Conservation (phyloP, 2,797 vertebrate genomes). For the Aldrovandia affinis region DNA sequence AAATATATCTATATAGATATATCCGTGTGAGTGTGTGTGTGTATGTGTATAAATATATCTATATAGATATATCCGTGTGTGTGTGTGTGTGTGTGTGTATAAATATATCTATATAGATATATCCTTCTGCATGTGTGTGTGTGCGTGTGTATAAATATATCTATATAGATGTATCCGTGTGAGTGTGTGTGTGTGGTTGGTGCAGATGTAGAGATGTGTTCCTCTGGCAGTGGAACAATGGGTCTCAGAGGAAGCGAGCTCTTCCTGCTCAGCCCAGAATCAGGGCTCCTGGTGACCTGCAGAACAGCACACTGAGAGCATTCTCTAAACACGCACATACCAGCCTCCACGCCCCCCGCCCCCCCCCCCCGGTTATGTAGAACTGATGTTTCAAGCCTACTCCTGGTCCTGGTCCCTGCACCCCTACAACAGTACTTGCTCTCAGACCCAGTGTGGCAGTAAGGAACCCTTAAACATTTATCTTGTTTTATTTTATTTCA, state of each 20-base stretch:
- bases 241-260: slow-evolving; percentile 48
- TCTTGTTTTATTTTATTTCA: not conserved
- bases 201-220: slow-evolving; percentile 47
- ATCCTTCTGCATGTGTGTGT: no score
- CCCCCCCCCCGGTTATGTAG: not conserved
- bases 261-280: slow-evolving; percentile 44
- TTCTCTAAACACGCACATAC: not conserved
- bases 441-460: not conserved
- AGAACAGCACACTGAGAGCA: not conserved
- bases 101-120: no score
- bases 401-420: not conserved
- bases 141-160: not conserved
- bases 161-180: slow-evolving; percentile 31
- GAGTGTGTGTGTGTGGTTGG: not conserved
- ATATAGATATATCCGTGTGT: slow-evolving; percentile 26
- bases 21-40: slow-evolving; percentile 30
- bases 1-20: no score
- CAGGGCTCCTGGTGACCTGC: not conserved
- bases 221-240: slow-evolving; percentile 48
- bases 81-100: slow-evolving; percentile 15
- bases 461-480: not conserved
- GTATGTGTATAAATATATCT: no score
- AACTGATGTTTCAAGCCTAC: no score
- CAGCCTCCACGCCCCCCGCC: not conserved
- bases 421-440: not conserved